These are phyloP conservation scores for Dicrurus megarhynchus DNA, from an alignment of 2,113 vertebrate species.

Conservation along the genomic window DNA sequence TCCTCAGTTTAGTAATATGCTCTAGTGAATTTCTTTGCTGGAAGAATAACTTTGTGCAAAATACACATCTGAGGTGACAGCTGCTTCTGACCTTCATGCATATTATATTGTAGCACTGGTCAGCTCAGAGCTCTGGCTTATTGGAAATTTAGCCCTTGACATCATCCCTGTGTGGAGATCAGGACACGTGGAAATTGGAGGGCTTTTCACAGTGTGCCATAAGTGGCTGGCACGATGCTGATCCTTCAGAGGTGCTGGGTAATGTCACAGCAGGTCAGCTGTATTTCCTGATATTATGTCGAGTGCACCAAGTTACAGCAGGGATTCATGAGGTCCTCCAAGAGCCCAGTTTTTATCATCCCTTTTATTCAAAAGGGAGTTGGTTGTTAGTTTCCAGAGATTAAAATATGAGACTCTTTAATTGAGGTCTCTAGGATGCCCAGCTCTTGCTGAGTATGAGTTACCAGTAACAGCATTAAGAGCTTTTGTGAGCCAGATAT, in stretches of 20 bases:
- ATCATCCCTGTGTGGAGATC: neutral
- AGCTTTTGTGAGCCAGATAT: neutral
- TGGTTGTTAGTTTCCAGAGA: neutral
- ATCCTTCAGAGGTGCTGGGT: neutral
- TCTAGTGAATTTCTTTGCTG: neutral
- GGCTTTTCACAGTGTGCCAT: neutral
- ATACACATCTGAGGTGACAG: slow-evolving; percentile 6
- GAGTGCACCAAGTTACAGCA: neutral
- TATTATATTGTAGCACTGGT: slow-evolving; percentile 2
- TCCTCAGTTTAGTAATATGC: neutral
- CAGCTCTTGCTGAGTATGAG: neutral
- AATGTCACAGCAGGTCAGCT: neutral
- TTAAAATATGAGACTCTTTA: neutral
- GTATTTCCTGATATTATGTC: neutral
- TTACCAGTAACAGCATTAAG: neutral
- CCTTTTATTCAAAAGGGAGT: neutral
- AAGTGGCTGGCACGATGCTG: neutral
- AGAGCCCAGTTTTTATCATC: neutral
- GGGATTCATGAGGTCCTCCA: neutral
- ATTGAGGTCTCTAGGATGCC: neutral
- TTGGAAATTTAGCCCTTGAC: slow-evolving; percentile 21
- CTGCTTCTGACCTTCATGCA: slow-evolving; percentile 42
- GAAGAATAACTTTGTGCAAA: slow-evolving; percentile 16
- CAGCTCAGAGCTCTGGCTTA: neutral
- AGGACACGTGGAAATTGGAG: neutral